A percentile compares a stretch with the other conserved stretches of the same genome.
phyloP scores from a whole-genome alignment of 2,113 vertebrate species.

The Pteruthius melanotis region DNA sequence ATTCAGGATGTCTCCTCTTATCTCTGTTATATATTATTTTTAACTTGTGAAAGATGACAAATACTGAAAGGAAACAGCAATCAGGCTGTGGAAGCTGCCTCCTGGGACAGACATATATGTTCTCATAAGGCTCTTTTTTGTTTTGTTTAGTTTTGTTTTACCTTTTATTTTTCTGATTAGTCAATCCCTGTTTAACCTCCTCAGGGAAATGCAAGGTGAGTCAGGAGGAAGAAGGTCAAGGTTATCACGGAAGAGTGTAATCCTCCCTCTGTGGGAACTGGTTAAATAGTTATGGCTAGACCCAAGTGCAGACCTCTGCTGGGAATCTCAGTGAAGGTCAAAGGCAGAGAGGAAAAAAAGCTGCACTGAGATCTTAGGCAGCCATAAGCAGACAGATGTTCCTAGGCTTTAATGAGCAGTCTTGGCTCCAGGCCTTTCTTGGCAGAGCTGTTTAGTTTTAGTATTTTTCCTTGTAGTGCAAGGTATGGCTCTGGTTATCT shows the following conservation, averaged over 20 bases:
- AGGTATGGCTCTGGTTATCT: slow-evolving; percentile 29
- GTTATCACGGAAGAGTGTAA: slow-evolving; percentile 1
- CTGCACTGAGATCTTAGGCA: not conserved
- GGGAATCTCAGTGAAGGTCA: slow-evolving; percentile 34
- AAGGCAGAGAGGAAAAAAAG: not conserved
- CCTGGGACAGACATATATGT: not conserved
- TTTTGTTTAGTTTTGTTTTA: not conserved
- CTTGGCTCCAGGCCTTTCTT: slow-evolving; percentile 29
- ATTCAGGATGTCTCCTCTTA: not conserved
- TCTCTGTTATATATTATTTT: not conserved
- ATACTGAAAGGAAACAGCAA: not conserved
- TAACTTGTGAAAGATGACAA: not conserved
- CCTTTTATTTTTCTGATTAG: not conserved
- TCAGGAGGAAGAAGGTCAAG: not conserved
- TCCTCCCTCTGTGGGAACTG: not conserved
- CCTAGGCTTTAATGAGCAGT: not conserved
- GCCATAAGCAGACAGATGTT: slow-evolving; percentile 21
- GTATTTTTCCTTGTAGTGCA: slow-evolving; percentile 11
- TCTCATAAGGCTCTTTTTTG: not conserved
- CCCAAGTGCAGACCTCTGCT: not conserved
- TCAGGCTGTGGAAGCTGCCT: not conserved
- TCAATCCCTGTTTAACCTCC: not conserved
- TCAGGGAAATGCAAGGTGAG: not conserved
- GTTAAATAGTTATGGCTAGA: not conserved
- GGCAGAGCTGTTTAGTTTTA: slow-evolving; percentile 19